Percentiles rank a stretch among this genome's conserved stretches.
Evolutionary conservation across 2,888 invertebrate species (phyloP).

Genomic region (Suillia variegata): DNA sequence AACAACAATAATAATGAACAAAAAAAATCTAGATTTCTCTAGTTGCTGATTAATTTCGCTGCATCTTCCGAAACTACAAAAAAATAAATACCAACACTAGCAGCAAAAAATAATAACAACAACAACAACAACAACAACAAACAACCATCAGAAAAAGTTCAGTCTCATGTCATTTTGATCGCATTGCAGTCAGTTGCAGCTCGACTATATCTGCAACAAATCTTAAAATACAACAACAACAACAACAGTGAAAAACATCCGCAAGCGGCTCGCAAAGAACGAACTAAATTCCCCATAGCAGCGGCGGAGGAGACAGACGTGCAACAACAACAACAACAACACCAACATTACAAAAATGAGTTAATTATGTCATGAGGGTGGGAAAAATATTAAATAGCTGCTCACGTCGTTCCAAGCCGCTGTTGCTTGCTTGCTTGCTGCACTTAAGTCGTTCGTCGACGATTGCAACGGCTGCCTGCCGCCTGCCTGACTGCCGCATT

Average conservation of each 20-base stretch:
- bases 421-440: background rate
- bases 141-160: background rate
- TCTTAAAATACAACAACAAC: background rate
- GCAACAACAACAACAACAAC: too few relatives aligned
- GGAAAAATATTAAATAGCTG: slow-evolving; percentile 38
- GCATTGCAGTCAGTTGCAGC: background rate
- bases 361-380: slow-evolving; percentile 62
- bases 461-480: too few relatives aligned
- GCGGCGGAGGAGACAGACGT: slow-evolving; percentile 18
- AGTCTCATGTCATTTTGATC: background rate
- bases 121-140: too few relatives aligned
- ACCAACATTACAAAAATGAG: slow-evolving; percentile 37
- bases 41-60: background rate
- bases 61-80: background rate
- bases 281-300: background rate
- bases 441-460: background rate
- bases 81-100: too few relatives aligned
- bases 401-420: too few relatives aligned
- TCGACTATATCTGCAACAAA: background rate
- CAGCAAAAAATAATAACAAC: too few relatives aligned
- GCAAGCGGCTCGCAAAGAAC: background rate
- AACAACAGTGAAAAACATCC: background rate
- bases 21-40: slow-evolving; percentile 3
- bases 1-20: too few relatives aligned
- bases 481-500: too few relatives aligned